Base-by-base conservation (phyloP, 2,888 invertebrate species). In the Ophion obscuratus region DNA sequence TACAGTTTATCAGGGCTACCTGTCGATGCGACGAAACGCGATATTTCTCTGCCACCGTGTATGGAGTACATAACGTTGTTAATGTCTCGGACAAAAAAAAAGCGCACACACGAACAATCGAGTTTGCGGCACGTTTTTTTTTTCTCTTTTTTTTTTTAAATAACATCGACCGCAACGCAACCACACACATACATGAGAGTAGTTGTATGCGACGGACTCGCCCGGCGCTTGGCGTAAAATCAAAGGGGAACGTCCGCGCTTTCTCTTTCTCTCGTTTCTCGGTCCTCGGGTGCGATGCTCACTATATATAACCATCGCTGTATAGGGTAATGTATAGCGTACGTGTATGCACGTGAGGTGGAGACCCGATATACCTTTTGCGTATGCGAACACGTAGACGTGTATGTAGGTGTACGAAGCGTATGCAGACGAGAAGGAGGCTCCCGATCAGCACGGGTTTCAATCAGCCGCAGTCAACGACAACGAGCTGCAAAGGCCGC, bases 381-480 rank as follows among this genome's bases (percentile, higher is more conserved):
- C 24, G 66, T 20, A 24, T 17, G 27, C 36, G 40, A 1, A 27
- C 36, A 17, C 67, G 14, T 27, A 40, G 6, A 40, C 9, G 24
- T 24, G 40, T 57, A 36, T 77, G 64, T 66, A 66, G 20, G 53
- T 70, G 14, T 10, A 76, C 24, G 57, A 59, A 59, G 61, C 24
- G 67, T 81, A 81, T 76, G 79, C 74, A 75, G 81, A 87, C 36
- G 66, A 62, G 27, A 75, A 76, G 75, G 76, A 80, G 79, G 24
- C 66, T 62, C 36, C 68, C 59, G 57, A 81, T 57, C 66, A 53
- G 64, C 75, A n/a, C 62, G 83, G 74, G 75, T 87, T 84, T 84
- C 84, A 87, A 87, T 87, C 84, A 87, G 82, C 79, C 82, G 75
- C 67, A 82, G 81, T 84, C 84, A 82, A 76, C 86, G 83, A 75